phyloP scores from a whole-genome alignment of 2,888 invertebrate species.

The Leptura quadrifasciata region DNA sequence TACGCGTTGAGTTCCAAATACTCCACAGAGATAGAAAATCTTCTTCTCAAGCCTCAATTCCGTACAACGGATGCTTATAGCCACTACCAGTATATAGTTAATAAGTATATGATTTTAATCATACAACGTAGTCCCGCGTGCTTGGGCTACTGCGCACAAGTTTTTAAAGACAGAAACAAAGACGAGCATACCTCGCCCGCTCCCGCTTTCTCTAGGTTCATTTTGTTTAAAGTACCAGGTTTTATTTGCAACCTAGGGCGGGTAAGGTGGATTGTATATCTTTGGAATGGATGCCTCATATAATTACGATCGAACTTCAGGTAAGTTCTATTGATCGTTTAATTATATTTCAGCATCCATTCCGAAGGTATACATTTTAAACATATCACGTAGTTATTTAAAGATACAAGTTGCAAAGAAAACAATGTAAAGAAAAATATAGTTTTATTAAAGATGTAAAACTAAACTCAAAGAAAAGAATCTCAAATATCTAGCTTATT shows the following conservation, averaged over 20 bases:
- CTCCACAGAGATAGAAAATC: too few relatives aligned
- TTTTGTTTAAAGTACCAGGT: neutral
- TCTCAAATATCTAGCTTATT: too few relatives aligned
- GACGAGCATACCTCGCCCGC: neutral
- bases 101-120: too few relatives aligned
- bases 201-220: neutral
- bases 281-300: too few relatives aligned
- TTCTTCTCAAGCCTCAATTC: too few relatives aligned
- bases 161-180: slow-evolving; percentile 1
- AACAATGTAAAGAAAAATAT: neutral
- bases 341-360: too few relatives aligned
- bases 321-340: too few relatives aligned
- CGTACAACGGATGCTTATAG: too few relatives aligned
- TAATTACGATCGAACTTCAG: too few relatives aligned
- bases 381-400: neutral
- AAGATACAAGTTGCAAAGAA: slow-evolving; percentile 4
- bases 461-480: neutral
- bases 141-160: neutral
- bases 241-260: neutral
- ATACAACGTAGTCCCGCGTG: neutral
- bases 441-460: neutral
- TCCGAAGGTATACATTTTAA: neutral
- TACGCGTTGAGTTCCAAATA: too few relatives aligned
- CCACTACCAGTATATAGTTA: too few relatives aligned
- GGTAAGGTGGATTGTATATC: neutral